These are phyloP conservation scores for Dicranocentrus wangi DNA, from an alignment of 2,888 invertebrate genomes.

Conservation along the genomic window DNA sequence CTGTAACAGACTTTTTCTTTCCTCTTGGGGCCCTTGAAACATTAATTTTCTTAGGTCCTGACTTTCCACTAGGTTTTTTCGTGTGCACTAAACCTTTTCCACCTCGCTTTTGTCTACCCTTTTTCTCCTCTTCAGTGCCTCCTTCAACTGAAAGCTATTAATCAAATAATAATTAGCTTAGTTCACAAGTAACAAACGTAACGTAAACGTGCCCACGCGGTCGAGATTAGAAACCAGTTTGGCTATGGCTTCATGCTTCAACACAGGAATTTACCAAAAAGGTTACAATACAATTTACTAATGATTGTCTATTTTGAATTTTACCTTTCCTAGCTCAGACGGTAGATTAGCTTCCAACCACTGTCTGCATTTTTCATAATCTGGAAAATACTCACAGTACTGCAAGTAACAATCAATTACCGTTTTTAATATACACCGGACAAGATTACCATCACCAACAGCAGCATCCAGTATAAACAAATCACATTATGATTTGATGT, in stretches of 20 bases:
- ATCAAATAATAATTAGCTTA: not conserved
- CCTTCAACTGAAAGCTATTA: constrained; percentile 79
- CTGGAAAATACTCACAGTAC: constrained; percentile 99
- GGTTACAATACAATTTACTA: constrained; percentile 11
- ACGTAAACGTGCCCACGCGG: too few species aligned
- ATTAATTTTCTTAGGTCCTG: constrained; percentile 88
- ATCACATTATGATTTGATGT: not conserved
- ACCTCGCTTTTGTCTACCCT: constrained; percentile 96
- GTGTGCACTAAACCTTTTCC: constrained; percentile 96
- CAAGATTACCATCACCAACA: too few species aligned
- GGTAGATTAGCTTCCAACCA: constrained; percentile 97
- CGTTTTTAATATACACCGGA: not conserved
- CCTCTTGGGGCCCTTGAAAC: constrained; percentile 94
- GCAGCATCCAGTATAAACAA: too few species aligned
- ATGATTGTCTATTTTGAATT: not conserved
- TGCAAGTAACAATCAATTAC: constrained; percentile 75
- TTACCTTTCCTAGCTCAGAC: constrained; percentile 91
- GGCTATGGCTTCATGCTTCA: too few species aligned
- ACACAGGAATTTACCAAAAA: too few species aligned
- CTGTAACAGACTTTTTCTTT: constrained; percentile 97
- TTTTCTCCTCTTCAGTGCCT: constrained; percentile 89
- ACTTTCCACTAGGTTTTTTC: constrained; percentile 91
- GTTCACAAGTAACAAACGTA: not conserved
- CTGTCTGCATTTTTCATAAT: constrained; percentile 96
- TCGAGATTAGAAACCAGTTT: too few species aligned